Percentiles rank a stretch among this genome's conserved stretches.
phyloP scores from a whole-genome alignment of 1,140 invertebrate genomes.

The Zaprionus inermis region DNA sequence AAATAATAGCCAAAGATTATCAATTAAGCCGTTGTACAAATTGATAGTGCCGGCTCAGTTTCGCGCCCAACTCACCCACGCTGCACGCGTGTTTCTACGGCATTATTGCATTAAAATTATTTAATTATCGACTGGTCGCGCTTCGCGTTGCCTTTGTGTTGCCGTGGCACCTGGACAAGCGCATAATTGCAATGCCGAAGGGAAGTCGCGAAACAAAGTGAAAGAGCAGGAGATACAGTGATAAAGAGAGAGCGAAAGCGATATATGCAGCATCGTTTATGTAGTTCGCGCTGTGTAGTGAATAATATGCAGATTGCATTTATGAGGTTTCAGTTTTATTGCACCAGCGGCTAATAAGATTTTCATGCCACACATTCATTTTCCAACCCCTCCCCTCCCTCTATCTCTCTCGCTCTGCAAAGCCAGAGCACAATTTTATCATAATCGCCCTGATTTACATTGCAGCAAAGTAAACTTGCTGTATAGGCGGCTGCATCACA shows the following conservation, averaged over 20 bases:
- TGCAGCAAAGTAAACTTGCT: slow-evolving; percentile 34
- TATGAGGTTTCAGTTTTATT: slow-evolving; percentile 50
- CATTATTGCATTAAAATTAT: slow-evolving; percentile 65
- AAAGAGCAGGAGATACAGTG: background rate
- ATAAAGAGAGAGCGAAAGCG: background rate
- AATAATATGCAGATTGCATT: slow-evolving; percentile 48
- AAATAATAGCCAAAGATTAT: slow-evolving; percentile 82
- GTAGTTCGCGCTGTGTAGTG: slow-evolving; percentile 13
- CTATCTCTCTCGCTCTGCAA: background rate
- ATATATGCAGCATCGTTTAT: slow-evolving; percentile 24
- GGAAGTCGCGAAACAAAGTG: slow-evolving; percentile 7
- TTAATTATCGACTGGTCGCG: slow-evolving; percentile 53
- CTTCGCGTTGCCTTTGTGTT: slow-evolving; percentile 39
- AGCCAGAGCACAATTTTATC: slow-evolving; percentile 28
- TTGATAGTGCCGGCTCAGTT: slow-evolving; percentile 67
- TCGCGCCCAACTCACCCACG: background rate
- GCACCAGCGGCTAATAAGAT: slow-evolving; percentile 46
- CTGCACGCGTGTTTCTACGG: slow-evolving; percentile 37
- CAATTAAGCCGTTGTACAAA: slow-evolving; percentile 76
- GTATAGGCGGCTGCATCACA: slow-evolving; percentile 41
- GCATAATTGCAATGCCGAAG: slow-evolving; percentile 47
- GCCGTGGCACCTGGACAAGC: slow-evolving; percentile 33
- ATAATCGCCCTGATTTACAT: slow-evolving; percentile 51
- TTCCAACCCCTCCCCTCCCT: background rate
- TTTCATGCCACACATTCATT: slow-evolving; percentile 16